Evolutionary conservation across 2,113 vertebrate genomes (phyloP), one percentile per base, ranked within the genome.

Genomic region (Elgaria multicarinata): DNA sequence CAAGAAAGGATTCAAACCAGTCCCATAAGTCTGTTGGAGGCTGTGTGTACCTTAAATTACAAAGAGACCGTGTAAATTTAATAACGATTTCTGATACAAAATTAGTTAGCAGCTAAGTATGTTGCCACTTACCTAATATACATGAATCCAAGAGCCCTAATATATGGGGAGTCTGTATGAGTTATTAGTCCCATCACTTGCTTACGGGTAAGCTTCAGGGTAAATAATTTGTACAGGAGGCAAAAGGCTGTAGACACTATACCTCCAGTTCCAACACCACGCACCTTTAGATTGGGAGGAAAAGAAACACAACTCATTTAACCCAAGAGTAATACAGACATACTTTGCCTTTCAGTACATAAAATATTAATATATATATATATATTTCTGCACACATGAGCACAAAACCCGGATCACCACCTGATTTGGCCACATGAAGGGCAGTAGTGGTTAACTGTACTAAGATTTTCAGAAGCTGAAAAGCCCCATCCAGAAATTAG

Each of bases 171-270:
- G 95, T 99, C 99, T 91, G 98, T 98, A 95, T 99, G 99, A 88
- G 99, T 99, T 96, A 99, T 99, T 81, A 99, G 98, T 94, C 99
- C 99, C 99, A 99, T 99, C 95, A 99, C 98, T 97, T 99, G 99
- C 93, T 99, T 99, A 88, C 99, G 98, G 71, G 99, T 99, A 95
- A 99, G 97, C 95, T 99, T 99, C 93, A 99, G 96, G 4, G 99
- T 99, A 96, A 99, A 99, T 93, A 99, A 97, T 94, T 99, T 99
- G 97, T 99, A 99, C 46, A 99, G 98, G 62, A 99, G 97, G 94
- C 99, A 99, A 95, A 99, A 99, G 18, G 99, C 99, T 76, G 99
- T 99, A 71, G 99, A 99, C 89, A 99, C 99, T 93, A 99, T 99
- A 85, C 99, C 99, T 93, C 99, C 99, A 39, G 99, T 99, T 92